Conservation (phyloP, 2,797 vertebrate genomes). For the Oreochromis mossambicus region DNA sequence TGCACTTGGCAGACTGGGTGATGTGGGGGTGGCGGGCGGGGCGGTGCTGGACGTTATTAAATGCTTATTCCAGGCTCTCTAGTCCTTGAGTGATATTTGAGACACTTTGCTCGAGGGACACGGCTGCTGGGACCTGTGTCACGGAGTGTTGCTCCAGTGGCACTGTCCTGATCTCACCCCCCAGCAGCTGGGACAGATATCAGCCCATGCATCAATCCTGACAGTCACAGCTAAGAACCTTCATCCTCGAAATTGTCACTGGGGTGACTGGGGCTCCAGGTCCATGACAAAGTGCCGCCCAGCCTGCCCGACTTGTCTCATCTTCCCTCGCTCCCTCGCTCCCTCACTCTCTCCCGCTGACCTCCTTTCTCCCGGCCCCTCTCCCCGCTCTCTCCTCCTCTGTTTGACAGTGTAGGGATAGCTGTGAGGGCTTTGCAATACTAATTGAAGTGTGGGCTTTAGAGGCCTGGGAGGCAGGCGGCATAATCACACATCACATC, state of each 20-base stretch:
- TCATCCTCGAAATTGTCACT: constrained; percentile 65
- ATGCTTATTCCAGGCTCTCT: constrained; percentile 5
- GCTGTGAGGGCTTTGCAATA: constrained; percentile 42
- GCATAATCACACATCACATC: constrained; percentile 64
- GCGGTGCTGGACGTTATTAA: neutral
- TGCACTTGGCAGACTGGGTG: neutral
- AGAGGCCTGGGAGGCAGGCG: constrained; percentile 48
- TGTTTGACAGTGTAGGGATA: constrained; percentile 18
- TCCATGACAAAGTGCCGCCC: constrained; percentile 65
- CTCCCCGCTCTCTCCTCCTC: neutral
- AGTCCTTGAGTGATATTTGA: constrained; percentile 45
- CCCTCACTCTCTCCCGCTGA: constrained; percentile 28
- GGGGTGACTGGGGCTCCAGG: constrained; percentile 55
- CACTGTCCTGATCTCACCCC: constrained; percentile 55
- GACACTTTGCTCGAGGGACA: neutral
- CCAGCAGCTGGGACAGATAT: constrained; percentile 60
- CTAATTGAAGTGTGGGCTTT: constrained; percentile 67
- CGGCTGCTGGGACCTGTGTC: constrained; percentile 37
- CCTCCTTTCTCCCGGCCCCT: constrained; percentile 39
- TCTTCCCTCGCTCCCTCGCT: constrained; percentile 23
- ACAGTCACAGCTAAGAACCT: constrained; percentile 68
- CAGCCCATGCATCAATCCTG: constrained; percentile 71
- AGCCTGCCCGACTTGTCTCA: constrained; percentile 47
- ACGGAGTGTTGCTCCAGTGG: constrained; percentile 45
- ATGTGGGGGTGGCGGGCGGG: neutral